Conservation (phyloP, 2,888 invertebrate species). For the Tenthredo livida region DNA sequence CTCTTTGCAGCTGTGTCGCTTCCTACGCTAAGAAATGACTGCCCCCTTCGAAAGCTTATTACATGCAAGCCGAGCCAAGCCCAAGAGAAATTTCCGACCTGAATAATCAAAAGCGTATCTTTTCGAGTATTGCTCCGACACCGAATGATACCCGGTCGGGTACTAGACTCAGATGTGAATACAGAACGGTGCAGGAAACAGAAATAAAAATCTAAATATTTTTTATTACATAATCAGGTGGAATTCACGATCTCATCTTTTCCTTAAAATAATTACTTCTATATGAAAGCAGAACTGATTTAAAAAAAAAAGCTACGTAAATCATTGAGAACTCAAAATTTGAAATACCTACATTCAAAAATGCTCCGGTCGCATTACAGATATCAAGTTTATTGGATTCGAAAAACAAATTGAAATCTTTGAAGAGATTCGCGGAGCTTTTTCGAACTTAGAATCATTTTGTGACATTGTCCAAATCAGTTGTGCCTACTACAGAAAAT, state of each 20-base stretch:
- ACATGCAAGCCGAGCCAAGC: conserved; percentile 42
- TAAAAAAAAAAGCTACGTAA: background rate
- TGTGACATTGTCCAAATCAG: background rate
- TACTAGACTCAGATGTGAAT: conserved; percentile 18
- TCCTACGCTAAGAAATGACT: background rate
- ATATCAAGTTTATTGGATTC: background rate
- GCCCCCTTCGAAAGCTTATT: conserved; percentile 24
- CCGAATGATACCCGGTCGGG: conserved; percentile 47
- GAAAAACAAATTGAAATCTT: no score
- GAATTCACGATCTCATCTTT: no score
- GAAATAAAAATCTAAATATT: conserved; percentile 5
- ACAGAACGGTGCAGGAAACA: background rate
- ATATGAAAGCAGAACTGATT: background rate
- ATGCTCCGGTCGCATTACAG: background rate
- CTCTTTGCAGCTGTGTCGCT: background rate
- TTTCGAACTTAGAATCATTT: background rate
- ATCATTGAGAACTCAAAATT: background rate
- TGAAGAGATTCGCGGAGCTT: background rate
- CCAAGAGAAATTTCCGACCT: conserved; percentile 49
- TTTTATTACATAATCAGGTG: background rate
- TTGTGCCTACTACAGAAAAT: background rate
- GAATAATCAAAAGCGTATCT: conserved; percentile 44
- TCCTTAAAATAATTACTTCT: background rate
- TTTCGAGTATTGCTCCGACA: conserved; percentile 33
- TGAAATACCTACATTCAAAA: background rate